phyloP scores from a whole-genome alignment of 2,888 invertebrate species.

The Biston betularia region DNA sequence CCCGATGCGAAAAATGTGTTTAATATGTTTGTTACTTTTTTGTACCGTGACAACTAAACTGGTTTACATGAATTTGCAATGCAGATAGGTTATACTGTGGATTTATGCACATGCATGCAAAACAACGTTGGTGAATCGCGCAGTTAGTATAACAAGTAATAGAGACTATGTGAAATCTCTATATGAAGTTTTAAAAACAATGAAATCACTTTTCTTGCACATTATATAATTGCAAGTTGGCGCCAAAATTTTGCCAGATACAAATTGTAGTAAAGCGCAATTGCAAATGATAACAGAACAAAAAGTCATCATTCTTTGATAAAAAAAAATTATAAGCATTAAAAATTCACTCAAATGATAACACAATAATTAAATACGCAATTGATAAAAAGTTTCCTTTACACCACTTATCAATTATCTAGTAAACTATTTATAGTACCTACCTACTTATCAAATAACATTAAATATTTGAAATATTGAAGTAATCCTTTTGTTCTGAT shows the following conservation, averaged over 20 bases:
- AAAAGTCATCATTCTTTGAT: background rate
- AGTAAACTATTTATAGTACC: conserved; percentile 5
- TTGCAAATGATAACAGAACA: background rate
- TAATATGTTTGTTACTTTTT: too few species aligned
- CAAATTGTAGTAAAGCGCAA: background rate
- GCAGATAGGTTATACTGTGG: too few species aligned
- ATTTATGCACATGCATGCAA: too few species aligned
- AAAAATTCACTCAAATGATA: background rate
- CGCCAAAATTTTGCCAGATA: background rate
- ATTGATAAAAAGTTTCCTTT: conserved; percentile 2
- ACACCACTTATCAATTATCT: conserved; percentile 1
- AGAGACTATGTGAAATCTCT: too few species aligned
- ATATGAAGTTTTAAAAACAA: too few species aligned
- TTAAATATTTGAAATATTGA: background rate
- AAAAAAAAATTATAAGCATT: background rate
- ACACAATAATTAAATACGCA: background rate
- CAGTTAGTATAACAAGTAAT: too few species aligned
- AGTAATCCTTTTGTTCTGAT: background rate
- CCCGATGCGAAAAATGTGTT: too few species aligned
- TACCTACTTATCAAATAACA: background rate
- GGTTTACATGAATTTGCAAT: too few species aligned
- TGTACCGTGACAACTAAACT: too few species aligned
- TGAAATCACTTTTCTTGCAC: too few species aligned
- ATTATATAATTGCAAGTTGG: too few species aligned
- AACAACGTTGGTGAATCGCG: too few species aligned